These are phyloP conservation scores for Calameuta filiformis DNA, from an alignment of 2,888 invertebrate genomes.

Conservation along the genomic window DNA sequence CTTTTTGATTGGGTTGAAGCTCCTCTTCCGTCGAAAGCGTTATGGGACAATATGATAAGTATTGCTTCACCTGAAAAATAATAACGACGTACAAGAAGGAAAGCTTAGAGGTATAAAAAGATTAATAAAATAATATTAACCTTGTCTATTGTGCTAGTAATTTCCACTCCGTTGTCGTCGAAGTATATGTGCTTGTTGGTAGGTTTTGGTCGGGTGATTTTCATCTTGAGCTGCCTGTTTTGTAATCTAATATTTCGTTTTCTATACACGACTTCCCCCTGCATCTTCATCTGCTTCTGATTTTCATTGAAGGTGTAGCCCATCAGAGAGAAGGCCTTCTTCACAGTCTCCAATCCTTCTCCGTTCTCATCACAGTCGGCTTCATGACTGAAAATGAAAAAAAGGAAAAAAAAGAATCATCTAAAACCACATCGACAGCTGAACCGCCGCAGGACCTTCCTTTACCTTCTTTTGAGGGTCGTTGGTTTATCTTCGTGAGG, in stretches of 20 bases:
- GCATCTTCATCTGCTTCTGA: conserved; percentile 50
- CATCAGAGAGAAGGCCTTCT: conserved; percentile 75
- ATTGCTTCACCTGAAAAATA: conserved; percentile 47
- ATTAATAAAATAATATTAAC: conserved; percentile 32
- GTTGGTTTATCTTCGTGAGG: conserved; percentile 69
- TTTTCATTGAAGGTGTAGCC: conserved; percentile 65
- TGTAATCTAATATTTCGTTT: conserved; percentile 72
- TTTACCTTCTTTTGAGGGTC: conserved; percentile 70
- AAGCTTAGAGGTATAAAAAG: not conserved
- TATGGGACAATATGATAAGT: conserved; percentile 47
- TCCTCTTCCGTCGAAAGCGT: conserved; percentile 40
- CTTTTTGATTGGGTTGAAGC: conserved; percentile 48
- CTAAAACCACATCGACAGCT: not conserved
- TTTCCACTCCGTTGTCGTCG: conserved; percentile 75
- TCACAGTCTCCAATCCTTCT: conserved; percentile 69
- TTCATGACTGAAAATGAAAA: conserved; percentile 68
- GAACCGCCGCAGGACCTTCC: not conserved
- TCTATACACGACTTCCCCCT: conserved; percentile 74
- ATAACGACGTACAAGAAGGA: not conserved
- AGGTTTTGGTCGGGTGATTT: conserved; percentile 63
- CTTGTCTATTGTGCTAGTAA: conserved; percentile 62
- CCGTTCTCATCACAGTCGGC: conserved; percentile 67
- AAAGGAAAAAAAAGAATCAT: not conserved
- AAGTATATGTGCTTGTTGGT: conserved; percentile 73
- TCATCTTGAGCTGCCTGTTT: conserved; percentile 70